phyloP scores from a whole-genome alignment of 1,140 invertebrate genomes.

The Pseudomyrmex sp. region DNA sequence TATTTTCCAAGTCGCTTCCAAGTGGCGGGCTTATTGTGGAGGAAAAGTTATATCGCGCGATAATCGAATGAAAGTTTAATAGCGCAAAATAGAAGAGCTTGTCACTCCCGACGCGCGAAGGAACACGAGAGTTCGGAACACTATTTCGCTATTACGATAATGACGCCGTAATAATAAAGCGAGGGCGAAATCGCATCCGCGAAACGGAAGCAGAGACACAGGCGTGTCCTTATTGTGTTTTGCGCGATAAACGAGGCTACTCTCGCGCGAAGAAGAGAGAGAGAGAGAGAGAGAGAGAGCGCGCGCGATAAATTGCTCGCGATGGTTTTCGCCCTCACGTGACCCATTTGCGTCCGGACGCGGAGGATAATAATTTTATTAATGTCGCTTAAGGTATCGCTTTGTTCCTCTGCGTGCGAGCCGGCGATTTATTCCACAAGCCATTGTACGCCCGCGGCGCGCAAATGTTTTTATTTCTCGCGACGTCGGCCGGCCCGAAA shows the following conservation, averaged over 20 bases:
- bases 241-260: background rate
- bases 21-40: background rate
- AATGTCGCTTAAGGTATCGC: conserved; percentile 53
- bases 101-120: conserved; percentile 8
- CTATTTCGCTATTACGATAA: conserved; percentile 38
- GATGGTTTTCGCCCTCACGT: conserved; percentile 20
- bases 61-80: conserved; percentile 34
- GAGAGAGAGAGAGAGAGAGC: background rate
- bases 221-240: conserved; percentile 32
- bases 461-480: conserved; percentile 59
- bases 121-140: background rate
- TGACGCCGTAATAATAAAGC: conserved; percentile 36
- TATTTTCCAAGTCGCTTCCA: background rate
- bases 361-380: conserved; percentile 55
- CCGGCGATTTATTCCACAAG: conserved; percentile 31
- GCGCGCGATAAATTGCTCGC: conserved; percentile 31
- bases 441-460: background rate
- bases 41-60: background rate
- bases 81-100: conserved; percentile 6
- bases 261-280: background rate
- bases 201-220: background rate
- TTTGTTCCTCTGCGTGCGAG: conserved; percentile 49
- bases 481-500: conserved; percentile 55
- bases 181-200: conserved; percentile 37
- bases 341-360: conserved; percentile 1